Conservation (phyloP, 2,888 invertebrate species). For the Harpagoxenus sublaevis region DNA sequence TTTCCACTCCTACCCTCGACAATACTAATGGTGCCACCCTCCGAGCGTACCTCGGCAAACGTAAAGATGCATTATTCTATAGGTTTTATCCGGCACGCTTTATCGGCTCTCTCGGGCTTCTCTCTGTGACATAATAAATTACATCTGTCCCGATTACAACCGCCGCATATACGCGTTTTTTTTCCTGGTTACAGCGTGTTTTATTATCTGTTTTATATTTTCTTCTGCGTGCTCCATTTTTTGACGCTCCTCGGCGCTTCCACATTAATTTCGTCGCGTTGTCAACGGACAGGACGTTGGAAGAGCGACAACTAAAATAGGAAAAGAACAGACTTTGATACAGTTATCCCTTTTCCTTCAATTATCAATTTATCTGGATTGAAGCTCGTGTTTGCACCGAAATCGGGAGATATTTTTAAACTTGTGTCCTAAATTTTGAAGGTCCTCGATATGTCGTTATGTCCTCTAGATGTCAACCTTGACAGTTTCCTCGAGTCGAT, state of each 20-base stretch:
- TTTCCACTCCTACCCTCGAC: not conserved
- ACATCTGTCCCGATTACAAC: not conserved
- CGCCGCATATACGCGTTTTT: not conserved
- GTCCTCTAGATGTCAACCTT: not conserved
- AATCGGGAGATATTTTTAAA: not conserved
- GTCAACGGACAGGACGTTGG: not conserved
- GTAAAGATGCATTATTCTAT: constrained; percentile 16
- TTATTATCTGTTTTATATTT: not conserved
- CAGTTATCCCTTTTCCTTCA: not conserved
- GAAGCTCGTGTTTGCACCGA: not conserved
- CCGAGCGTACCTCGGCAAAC: no score
- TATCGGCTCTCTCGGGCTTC: not conserved
- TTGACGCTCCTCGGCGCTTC: not conserved
- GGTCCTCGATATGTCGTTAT: not conserved
- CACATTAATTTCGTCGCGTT: not conserved
- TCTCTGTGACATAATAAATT: constrained; percentile 29
- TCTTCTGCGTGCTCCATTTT: not conserved
- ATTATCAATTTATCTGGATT: not conserved
- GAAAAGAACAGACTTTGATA: not conserved
- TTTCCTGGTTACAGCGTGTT: not conserved
- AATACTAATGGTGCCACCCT: constrained; percentile 13
- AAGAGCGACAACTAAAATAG: not conserved
- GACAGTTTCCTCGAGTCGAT: not conserved
- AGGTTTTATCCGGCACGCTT: not conserved
- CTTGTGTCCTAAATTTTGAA: constrained; percentile 1